Base-by-base conservation (phyloP, 1,140 invertebrate species). In the Heliothis virescens region DNA sequence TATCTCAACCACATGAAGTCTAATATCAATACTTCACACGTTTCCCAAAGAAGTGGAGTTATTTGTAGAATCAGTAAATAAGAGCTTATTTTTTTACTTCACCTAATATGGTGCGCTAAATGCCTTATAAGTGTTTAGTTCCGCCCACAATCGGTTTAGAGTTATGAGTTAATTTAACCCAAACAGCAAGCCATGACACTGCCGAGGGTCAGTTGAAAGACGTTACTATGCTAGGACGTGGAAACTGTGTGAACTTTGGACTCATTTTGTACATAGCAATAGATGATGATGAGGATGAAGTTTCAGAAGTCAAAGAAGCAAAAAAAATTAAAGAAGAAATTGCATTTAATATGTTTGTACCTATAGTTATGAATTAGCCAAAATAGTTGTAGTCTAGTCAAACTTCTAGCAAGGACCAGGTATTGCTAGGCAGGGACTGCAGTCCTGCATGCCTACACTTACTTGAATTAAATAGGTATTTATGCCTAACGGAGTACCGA, bases 141-240 rank as follows among this genome's bases (percentile, higher is more conserved):
- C 52, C 72, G 57, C 72, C 72, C 55, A 75, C 72, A 15, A 12
- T 7, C 47, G 11, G 16, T n/a, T 48, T 18, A 12, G 15, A 62
- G 52, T 72, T 72, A 72, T 72, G 52, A 55, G 72, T 62, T 75
- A 62, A 62, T 75, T 75, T 50, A n/a, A 50, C 34, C 59, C 57
- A 59, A 52, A 16, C 41, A 62, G 26, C 12, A 75, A 12, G 52
- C 55, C 41, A 10, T 67, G 63, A 67, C 63, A 67, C 41, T 67
- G 11, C 16, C 18, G 41, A 13, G 48, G 67, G 67, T 71, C 67
- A 71, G 15, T 13, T 71, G 2, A 26, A 71, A 71, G 21, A 53
- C 21, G 67, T 71, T 71, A 53, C 67, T 71, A 53, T 53, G 67
- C 48, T 15, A 48, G 9, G 1, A 4, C 1, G 9, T 29, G 12